phyloP scores from a whole-genome alignment of 2,888 invertebrate species.

The Lasius fuliginosus region DNA sequence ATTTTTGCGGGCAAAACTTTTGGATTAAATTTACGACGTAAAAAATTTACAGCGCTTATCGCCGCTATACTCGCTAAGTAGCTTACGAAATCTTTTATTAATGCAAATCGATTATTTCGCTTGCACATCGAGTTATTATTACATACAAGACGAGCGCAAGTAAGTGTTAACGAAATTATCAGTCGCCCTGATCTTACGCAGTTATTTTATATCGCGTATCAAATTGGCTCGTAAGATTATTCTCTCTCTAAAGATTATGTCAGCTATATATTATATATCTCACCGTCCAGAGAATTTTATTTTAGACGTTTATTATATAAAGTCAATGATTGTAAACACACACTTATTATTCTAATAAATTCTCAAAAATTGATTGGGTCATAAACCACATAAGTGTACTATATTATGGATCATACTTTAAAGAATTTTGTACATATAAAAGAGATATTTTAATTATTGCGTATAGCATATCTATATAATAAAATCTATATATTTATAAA shows the following conservation, averaged over 20 bases:
- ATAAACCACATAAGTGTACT: not conserved
- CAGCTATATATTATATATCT: not conserved
- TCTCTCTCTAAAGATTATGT: not conserved
- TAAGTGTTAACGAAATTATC: conserved; percentile 33
- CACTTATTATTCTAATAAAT: not conserved
- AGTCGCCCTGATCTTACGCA: not conserved
- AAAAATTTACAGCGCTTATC: conserved; percentile 47
- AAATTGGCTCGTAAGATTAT: not conserved
- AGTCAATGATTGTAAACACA: not conserved
- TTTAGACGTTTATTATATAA: not conserved
- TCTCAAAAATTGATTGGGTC: not conserved
- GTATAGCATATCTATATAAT: not conserved
- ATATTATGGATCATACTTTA: not conserved
- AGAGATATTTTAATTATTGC: not conserved
- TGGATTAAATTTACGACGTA: conserved; percentile 49
- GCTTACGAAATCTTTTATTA: conserved; percentile 55
- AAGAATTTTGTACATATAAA: not conserved
- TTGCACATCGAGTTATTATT: conserved; percentile 42
- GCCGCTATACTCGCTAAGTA: not conserved
- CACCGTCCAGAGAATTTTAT: not conserved
- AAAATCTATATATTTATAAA: not conserved
- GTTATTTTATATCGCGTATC: conserved; percentile 14
- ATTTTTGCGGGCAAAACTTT: conserved; percentile 33
- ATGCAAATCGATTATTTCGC: conserved; percentile 61
- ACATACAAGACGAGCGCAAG: conserved; percentile 7